Evolutionary conservation across 2,113 vertebrate genomes (phyloP).

Genomic region (Rhea pennata): DNA sequence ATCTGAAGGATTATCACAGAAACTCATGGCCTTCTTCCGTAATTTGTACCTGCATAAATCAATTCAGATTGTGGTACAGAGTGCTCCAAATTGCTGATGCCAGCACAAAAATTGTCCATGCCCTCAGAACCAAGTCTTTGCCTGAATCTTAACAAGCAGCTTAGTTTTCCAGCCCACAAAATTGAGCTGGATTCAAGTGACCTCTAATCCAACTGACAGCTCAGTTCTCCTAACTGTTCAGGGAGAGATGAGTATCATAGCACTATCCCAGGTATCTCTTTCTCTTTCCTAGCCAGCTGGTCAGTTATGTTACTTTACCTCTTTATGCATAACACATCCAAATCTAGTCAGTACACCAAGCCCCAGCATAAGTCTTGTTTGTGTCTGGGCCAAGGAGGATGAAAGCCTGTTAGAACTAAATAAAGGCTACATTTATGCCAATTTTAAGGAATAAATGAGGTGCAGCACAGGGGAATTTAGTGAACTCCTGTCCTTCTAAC

Average conservation of each 20-base stretch:
- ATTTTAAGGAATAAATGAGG: conserved; percentile 52
- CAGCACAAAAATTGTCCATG: neutral
- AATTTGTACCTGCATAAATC: neutral
- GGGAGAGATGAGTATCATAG: accelerated
- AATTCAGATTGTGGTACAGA: neutral
- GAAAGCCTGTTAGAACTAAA: conserved; percentile 41
- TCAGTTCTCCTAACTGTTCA: accelerated
- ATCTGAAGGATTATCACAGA: neutral
- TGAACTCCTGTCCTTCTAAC: conserved; percentile 26
- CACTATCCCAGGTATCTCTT: neutral
- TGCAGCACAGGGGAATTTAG: conserved; percentile 14
- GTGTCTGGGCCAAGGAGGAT: conserved; percentile 47
- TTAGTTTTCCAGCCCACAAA: neutral
- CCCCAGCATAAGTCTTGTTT: neutral
- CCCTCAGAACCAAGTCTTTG: neutral
- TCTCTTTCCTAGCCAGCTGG: neutral
- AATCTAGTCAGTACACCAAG: neutral
- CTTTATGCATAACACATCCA: neutral
- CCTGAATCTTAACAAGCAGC: accelerated
- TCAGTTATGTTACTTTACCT: neutral
- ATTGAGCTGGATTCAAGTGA: neutral
- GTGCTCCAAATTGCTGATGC: neutral
- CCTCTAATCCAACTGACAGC: neutral
- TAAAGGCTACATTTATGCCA: conserved; percentile 20
- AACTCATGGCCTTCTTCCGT: neutral